Conservation (phyloP, 2,113 vertebrate species). For the Oreochromis niloticus region DNA sequence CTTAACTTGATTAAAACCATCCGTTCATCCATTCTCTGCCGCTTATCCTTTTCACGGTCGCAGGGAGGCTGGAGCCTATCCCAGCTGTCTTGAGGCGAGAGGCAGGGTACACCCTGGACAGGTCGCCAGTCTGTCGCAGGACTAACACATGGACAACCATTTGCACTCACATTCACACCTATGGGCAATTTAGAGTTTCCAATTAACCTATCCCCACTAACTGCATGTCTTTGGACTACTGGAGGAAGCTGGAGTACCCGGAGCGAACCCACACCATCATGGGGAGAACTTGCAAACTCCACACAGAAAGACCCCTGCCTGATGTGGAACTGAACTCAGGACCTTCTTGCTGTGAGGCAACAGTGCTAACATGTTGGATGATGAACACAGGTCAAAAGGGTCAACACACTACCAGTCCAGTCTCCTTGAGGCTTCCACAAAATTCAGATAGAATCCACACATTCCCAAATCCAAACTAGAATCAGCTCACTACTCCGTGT, state of each 20-base stretch:
- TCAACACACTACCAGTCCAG: neutral
- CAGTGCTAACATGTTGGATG: neutral
- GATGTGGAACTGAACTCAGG: neutral
- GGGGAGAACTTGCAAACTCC: neutral
- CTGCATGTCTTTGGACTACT: neutral
- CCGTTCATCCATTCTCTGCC: rapidly evolving
- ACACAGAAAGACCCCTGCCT: neutral
- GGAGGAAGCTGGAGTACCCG: neutral
- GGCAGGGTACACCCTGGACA: neutral
- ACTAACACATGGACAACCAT: neutral
- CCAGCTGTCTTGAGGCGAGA: neutral
- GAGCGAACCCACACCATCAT: neutral
- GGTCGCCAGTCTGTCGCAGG: neutral
- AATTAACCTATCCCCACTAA: neutral
- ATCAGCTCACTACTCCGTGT: neutral
- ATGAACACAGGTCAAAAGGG: neutral
- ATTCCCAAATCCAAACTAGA: neutral
- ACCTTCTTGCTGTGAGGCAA: neutral
- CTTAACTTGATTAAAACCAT: neutral
- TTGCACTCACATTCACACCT: neutral
- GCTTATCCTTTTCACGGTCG: neutral
- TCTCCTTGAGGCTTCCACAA: neutral
- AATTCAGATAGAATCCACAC: neutral
- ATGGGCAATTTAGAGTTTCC: neutral
- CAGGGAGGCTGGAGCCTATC: too few species aligned